phyloP scores from a whole-genome alignment of 2,113 vertebrate species.

The Polypterus bichir region DNA sequence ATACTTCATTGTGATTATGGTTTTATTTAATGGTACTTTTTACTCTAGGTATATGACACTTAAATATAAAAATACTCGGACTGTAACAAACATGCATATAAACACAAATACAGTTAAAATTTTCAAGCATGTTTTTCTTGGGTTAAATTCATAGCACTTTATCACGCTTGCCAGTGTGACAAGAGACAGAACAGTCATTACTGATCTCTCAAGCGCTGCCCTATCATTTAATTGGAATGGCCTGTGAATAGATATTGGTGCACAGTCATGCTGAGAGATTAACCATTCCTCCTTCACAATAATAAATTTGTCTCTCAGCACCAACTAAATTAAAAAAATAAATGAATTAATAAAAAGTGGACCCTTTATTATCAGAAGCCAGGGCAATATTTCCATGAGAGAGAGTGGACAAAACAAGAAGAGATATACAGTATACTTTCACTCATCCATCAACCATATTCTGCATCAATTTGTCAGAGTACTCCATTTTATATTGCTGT shows the following conservation, averaged over 20 bases:
- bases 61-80: too few relatives aligned
- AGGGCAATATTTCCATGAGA: not conserved
- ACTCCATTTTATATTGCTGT: not conserved
- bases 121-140: too few relatives aligned
- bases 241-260: slow-evolving; percentile 26
- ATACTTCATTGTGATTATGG: too few relatives aligned
- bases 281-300: not conserved
- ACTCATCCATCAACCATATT: slow-evolving; percentile 7
- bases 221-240: slow-evolving; percentile 22
- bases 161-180: not conserved
- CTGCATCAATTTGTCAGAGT: slow-evolving; percentile 3
- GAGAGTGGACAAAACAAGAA: not conserved
- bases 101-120: too few relatives aligned
- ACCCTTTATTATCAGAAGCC: slow-evolving; percentile 1
- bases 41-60: too few relatives aligned
- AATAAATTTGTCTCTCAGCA: not conserved
- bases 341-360: slow-evolving; percentile 1
- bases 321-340: not conserved
- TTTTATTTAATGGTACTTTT: too few relatives aligned
- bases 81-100: too few relatives aligned
- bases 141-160: slow-evolving; percentile 4
- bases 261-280: slow-evolving; percentile 27
- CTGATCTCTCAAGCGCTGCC: slow-evolving; percentile 16
- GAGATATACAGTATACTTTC: not conserved
- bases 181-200: slow-evolving; percentile 9